phyloP scores from a whole-genome alignment of 2,797 vertebrate species.

The Otolemur crassicaudatus region DNA sequence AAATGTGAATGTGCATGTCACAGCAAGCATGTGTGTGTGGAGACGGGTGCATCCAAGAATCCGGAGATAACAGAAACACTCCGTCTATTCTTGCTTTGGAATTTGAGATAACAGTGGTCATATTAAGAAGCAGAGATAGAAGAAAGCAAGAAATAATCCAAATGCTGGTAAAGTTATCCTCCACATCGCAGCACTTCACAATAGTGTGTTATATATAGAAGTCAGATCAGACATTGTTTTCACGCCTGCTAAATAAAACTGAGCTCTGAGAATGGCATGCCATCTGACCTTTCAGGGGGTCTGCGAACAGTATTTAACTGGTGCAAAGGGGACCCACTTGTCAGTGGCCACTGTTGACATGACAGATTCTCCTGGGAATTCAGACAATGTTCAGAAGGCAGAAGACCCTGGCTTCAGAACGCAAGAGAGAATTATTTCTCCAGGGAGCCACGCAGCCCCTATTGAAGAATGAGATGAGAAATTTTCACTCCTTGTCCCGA shows the following conservation, averaged over 20 bases:
- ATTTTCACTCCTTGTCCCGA: conserved; percentile 86
- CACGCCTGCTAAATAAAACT: conserved; percentile 87
- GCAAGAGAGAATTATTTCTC: conserved; percentile 66
- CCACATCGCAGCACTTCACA: conserved; percentile 63
- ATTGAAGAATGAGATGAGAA: conserved; percentile 78
- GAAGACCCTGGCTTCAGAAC: conserved; percentile 66
- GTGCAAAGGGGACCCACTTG: conserved; percentile 71
- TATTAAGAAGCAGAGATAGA: conserved; percentile 69
- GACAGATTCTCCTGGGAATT: conserved; percentile 70
- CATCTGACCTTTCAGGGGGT: conserved; percentile 85
- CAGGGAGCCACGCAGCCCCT: conserved; percentile 71
- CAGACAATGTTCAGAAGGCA: conserved; percentile 83
- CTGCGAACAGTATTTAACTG: conserved; percentile 85
- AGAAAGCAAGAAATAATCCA: conserved; percentile 65
- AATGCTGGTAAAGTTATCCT: conserved; percentile 61
- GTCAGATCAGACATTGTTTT: conserved; percentile 88
- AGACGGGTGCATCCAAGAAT: conserved; percentile 31
- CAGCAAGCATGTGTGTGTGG: background rate
- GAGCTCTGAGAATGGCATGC: conserved; percentile 85
- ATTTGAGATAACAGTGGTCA: conserved; percentile 70
- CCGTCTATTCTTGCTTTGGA: conserved; percentile 42
- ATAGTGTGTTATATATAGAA: conserved; percentile 89
- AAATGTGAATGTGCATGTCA: background rate
- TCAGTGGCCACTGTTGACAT: conserved; percentile 79
- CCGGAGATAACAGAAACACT: conserved; percentile 61